phyloP scores from a whole-genome alignment of 2,888 invertebrate species.

The Merodon equestris region DNA sequence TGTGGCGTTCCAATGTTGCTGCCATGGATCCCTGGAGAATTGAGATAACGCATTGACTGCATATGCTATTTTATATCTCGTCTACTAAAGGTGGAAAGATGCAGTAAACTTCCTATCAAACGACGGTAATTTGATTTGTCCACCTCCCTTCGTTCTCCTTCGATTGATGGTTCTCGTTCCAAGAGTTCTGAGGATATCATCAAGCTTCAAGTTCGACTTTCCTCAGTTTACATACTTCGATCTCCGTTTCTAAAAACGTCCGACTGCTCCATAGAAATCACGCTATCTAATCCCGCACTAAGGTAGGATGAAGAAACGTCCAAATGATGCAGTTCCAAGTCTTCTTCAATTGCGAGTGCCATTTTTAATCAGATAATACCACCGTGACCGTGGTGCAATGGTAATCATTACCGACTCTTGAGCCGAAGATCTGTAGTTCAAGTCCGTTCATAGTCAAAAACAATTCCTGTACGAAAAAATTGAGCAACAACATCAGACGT shows the following conservation, averaged over 20 bases:
- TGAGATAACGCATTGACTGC: constrained; percentile 28
- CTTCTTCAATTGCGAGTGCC: constrained; percentile 9
- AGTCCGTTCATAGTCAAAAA: no score
- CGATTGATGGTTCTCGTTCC: constrained; percentile 18
- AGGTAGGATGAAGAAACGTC: constrained; percentile 24
- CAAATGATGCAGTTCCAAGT: constrained; percentile 1
- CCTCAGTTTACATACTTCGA: constrained; percentile 20
- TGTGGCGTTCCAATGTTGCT: constrained; percentile 41
- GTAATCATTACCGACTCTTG: no score
- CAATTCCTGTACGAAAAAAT: no score
- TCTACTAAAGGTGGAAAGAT: constrained; percentile 43
- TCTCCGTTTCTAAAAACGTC: constrained; percentile 18
- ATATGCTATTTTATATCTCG: constrained; percentile 38
- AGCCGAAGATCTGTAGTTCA: no score
- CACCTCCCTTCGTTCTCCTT: constrained; percentile 26
- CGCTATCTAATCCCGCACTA: constrained; percentile 12
- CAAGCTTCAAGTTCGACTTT: constrained; percentile 21
- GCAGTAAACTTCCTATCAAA: constrained; percentile 28
- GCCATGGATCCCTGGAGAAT: constrained; percentile 14
- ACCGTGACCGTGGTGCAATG: no score
- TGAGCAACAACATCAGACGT: no score
- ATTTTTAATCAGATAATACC: background rate
- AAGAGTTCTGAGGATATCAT: constrained; percentile 13
- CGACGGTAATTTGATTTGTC: constrained; percentile 26
- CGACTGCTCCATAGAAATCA: constrained; percentile 32